A percentile compares a stretch with the other conserved stretches of the same genome.
Conservation (phyloP, 2,113 vertebrate genomes). For the Haplochromis burtoni region DNA sequence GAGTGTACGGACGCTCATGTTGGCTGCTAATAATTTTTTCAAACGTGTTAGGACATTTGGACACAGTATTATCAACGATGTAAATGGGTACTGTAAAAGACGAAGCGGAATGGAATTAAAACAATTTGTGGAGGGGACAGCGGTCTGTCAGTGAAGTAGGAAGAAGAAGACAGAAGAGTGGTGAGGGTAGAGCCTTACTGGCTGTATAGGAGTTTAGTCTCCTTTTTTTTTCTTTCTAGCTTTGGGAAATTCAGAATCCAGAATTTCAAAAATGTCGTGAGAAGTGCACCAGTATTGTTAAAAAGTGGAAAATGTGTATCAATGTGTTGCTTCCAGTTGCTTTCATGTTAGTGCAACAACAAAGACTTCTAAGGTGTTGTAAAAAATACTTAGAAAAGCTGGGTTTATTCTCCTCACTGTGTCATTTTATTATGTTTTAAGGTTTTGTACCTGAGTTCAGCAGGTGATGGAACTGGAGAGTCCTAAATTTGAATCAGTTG, state of each 20-base stretch:
- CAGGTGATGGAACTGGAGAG: slow-evolving; percentile 32
- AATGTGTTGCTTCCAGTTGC: fast-evolving
- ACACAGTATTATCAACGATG: neutral
- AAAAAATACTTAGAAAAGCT: neutral
- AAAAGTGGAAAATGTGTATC: fast-evolving
- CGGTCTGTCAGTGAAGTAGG: neutral
- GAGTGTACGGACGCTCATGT: too few species aligned
- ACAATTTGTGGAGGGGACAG: neutral
- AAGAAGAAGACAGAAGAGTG: neutral
- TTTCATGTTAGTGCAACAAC: neutral
- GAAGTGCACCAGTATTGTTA: neutral
- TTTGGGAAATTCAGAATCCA: fast-evolving
- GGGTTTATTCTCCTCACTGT: too few species aligned
- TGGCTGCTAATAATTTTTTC: too few species aligned
- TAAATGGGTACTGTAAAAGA: neutral
- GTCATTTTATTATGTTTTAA: neutral
- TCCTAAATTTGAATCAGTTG: neutral
- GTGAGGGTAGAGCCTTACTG: neutral
- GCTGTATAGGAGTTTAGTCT: too few species aligned
- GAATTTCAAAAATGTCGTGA: neutral
- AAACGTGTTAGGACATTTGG: too few species aligned
- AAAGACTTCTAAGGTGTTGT: neutral
- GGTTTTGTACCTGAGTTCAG: neutral
- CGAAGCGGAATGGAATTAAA: neutral
- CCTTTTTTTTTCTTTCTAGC: neutral